Evolutionary conservation across 2,888 invertebrate species (phyloP).

Genomic region (Nomada ferruginata): DNA sequence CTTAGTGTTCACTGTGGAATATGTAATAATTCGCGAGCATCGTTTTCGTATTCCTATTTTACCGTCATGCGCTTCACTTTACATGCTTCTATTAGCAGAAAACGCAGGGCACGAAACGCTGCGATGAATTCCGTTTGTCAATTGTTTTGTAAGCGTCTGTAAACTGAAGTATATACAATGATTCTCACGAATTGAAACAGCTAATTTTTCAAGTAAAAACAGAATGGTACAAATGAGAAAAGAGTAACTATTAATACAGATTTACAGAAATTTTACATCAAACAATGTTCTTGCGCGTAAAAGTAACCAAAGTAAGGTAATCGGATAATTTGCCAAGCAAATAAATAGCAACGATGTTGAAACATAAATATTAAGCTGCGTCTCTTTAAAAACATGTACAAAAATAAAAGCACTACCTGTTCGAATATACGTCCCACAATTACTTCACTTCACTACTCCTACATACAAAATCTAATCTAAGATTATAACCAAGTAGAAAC

Average conservation of each 20-base stretch:
- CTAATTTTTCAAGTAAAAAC: neutral
- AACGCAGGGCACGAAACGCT: slow-evolving; percentile 9
- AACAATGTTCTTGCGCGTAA: neutral
- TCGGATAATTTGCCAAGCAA: neutral
- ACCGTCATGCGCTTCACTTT: slow-evolving; percentile 8
- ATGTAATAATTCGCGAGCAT: neutral
- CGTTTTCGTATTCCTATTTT: slow-evolving; percentile 3
- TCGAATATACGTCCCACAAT: neutral
- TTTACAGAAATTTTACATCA: neutral
- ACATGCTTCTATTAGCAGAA: neutral
- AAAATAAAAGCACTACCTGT: neutral
- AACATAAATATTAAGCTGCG: neutral
- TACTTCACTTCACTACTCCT: neutral
- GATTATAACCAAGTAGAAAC: too few species aligned
- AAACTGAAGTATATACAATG: neutral
- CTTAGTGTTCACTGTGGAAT: too few species aligned
- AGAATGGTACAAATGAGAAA: neutral
- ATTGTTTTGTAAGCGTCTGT: slow-evolving; percentile 6
- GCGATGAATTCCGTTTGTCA: neutral
- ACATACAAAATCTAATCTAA: neutral
- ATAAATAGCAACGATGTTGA: neutral
- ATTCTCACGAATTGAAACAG: neutral
- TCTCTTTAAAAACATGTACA: neutral
- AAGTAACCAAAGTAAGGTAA: neutral
- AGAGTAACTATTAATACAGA: neutral